Evolutionary conservation across 2,888 invertebrate genomes (phyloP).

Genomic region (Andrena minutula): DNA sequence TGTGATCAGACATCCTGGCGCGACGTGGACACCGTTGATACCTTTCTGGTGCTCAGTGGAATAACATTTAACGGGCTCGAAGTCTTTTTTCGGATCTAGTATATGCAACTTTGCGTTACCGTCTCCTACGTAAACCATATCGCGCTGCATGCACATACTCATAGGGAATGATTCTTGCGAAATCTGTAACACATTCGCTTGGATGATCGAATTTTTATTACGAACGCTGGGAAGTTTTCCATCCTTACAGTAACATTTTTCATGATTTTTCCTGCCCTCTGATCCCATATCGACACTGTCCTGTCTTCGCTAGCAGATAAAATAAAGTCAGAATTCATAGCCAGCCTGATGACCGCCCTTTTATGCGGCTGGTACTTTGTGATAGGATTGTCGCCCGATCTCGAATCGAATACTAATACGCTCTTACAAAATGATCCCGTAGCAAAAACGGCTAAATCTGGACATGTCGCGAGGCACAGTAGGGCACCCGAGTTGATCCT

Average conservation of each 20-base stretch:
- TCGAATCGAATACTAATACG: constrained; percentile 86
- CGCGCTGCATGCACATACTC: constrained; percentile 78
- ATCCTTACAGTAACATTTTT: constrained; percentile 76
- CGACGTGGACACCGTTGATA: constrained; percentile 79
- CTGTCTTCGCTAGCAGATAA: constrained; percentile 88
- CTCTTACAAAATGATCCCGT: constrained; percentile 87
- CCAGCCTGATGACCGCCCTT: constrained; percentile 86
- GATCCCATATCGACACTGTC: constrained; percentile 87
- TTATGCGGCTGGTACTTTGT: constrained; percentile 86
- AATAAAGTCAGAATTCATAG: constrained; percentile 85
- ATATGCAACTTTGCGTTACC: constrained; percentile 77
- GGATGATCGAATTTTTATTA: not conserved
- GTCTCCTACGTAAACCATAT: constrained; percentile 78
- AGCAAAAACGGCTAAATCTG: constrained; percentile 85
- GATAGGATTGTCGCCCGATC: constrained; percentile 84
- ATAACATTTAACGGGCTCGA: constrained; percentile 76
- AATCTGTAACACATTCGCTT: constrained; percentile 69
- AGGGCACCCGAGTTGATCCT: constrained; percentile 86
- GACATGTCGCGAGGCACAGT: constrained; percentile 85
- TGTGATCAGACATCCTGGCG: constrained; percentile 81
- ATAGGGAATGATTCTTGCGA: constrained; percentile 79
- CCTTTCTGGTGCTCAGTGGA: constrained; percentile 77
- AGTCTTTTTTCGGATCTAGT: constrained; percentile 76
- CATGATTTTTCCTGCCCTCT: constrained; percentile 85
- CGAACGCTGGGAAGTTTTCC: not conserved